Percentiles rank a stretch among this genome's conserved stretches.
These are phyloP conservation scores for Prionailurus bengalensis DNA, from an alignment of 2,113 vertebrate species.

Conservation along the genomic window DNA sequence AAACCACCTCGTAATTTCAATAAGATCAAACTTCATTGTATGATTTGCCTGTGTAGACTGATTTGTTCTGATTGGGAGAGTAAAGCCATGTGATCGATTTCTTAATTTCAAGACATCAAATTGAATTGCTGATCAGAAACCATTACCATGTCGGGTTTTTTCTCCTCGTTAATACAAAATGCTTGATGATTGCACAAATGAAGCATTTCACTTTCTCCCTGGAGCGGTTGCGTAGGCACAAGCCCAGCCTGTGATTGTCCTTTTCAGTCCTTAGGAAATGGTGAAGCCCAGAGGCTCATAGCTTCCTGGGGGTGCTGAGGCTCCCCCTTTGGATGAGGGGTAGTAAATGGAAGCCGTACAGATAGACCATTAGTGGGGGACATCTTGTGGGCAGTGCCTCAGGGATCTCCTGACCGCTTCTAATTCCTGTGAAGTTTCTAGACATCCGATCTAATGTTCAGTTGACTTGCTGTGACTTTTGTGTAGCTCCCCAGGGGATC, in stretches of 20 bases:
- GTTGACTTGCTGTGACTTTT: constrained; percentile 24
- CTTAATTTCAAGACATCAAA: constrained; percentile 61
- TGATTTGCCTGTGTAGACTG: constrained; percentile 59
- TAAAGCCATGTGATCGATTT: constrained; percentile 30
- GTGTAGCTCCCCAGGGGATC: background rate
- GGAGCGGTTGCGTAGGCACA: constrained; percentile 62
- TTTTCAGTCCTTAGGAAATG: background rate
- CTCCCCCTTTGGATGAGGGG: background rate
- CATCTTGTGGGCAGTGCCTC: background rate
- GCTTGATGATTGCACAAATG: constrained; percentile 57
- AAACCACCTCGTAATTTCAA: constrained; percentile 50
- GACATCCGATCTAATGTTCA: constrained; percentile 5
- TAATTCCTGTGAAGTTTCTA: constrained; percentile 31
- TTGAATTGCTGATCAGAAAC: constrained; percentile 59
- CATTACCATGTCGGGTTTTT: constrained; percentile 65
- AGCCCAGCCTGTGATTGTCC: constrained; percentile 4
- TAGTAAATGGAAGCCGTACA: background rate
- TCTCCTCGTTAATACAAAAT: background rate
- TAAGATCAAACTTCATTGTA: constrained; percentile 39
- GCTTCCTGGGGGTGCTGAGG: background rate
- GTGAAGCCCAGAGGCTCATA: background rate
- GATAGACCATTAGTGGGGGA: background rate
- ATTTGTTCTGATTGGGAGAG: constrained; percentile 63
- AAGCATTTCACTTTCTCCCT: constrained; percentile 64
- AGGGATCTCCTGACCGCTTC: constrained; percentile 26